Evolutionary conservation across 2,888 invertebrate species (phyloP).

Genomic region (Lampropteryx suffumata): DNA sequence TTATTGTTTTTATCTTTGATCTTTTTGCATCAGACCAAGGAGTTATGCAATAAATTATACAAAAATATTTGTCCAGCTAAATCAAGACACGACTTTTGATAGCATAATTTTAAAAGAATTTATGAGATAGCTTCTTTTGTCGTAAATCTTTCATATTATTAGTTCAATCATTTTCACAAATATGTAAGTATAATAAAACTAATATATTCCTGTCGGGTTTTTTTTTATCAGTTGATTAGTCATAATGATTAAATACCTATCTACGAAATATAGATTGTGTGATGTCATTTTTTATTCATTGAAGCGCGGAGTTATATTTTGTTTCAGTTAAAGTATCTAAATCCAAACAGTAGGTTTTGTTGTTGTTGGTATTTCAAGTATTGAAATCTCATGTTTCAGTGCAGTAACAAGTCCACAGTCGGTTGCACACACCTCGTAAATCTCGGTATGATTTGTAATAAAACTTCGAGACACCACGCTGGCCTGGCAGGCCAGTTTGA

Average conservation of each 20-base stretch:
- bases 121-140: constrained; percentile 2
- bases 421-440: constrained; percentile 55
- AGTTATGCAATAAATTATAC: constrained; percentile 18
- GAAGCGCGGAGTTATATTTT: no score
- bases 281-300: no score
- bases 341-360: constrained; percentile 2
- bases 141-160: constrained; percentile 9
- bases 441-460: constrained; percentile 57
- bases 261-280: no score
- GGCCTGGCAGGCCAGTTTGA: constrained; percentile 31
- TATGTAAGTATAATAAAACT: neutral
- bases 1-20: constrained; percentile 20
- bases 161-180: constrained; percentile 3
- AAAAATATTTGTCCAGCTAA: constrained; percentile 15
- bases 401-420: constrained; percentile 46
- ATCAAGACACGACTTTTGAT: constrained; percentile 13
- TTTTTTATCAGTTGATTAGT: neutral
- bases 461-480: constrained; percentile 43
- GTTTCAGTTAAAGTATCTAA: neutral
- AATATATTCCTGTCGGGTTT: no score
- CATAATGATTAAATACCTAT: no score
- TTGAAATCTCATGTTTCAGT: constrained; percentile 49
- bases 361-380: constrained; percentile 33
- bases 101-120: constrained; percentile 13
- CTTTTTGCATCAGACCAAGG: constrained; percentile 12